Percentiles rank a stretch among this genome's conserved stretches.
These are phyloP conservation scores for Lerista edwardsae DNA, from an alignment of 2,797 vertebrate species.

Conservation along the genomic window DNA sequence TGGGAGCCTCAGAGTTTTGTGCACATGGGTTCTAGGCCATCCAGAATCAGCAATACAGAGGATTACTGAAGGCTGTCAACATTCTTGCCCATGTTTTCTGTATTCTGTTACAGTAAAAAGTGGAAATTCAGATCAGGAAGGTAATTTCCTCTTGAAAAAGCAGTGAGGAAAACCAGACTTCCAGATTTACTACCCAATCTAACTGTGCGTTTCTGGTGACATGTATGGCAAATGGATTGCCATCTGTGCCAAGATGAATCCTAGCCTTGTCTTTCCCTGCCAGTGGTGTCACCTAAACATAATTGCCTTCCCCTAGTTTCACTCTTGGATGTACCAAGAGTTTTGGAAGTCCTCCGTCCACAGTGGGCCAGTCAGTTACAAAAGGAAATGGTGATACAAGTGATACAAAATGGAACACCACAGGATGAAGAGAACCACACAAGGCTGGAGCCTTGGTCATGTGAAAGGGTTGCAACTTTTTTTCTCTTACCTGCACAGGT, in stretches of 20 bases:
- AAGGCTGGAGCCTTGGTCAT: background rate
- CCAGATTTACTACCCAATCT: background rate
- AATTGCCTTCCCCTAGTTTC: background rate
- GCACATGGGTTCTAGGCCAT: background rate
- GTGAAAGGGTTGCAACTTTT: background rate
- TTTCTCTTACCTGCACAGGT: constrained; percentile 77
- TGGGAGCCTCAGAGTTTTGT: background rate
- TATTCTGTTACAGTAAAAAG: too few relatives aligned
- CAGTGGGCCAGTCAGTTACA: background rate
- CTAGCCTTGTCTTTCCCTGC: background rate
- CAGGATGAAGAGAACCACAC: background rate
- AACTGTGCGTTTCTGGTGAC: background rate
- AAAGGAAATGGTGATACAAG: background rate
- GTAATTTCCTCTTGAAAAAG: background rate
- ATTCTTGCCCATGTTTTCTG: background rate
- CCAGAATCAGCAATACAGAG: background rate
- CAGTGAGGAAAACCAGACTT: background rate
- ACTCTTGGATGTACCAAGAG: background rate
- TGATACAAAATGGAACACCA: background rate
- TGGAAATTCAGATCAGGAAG: background rate
- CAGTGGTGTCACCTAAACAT: background rate
- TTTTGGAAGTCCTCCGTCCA: background rate
- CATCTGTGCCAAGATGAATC: background rate
- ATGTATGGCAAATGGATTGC: background rate
- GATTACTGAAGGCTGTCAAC: background rate